Base-by-base conservation (phyloP, 2,888 invertebrate species). In the Leptinotarsa haldemani region DNA sequence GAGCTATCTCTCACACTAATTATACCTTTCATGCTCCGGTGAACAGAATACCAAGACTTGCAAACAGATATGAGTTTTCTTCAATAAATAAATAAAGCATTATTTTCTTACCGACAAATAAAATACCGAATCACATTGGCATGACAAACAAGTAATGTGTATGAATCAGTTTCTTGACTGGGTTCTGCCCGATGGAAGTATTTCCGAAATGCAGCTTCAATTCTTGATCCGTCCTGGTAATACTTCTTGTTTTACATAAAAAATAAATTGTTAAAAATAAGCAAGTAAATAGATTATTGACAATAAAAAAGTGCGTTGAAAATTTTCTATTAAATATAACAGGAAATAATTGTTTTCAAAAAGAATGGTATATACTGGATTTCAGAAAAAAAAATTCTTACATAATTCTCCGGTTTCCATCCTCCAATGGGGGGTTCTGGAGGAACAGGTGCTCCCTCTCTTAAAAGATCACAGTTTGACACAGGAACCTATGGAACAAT, bases 81-180 rank as follows among this genome's bases (percentile, higher is more conserved):
- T 40, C 30, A 40, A 9, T 40, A 9, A 40, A 40, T 40, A 40
- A 40, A 40, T 40, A 9, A 30, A 40, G 7, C 30, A 9, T 9
- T 40, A 40, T 9, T 40, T 48, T 61, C 77, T 89, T 84, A 94
- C 94, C 94, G 92, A 90, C 96, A 96, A n/a, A 95, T 93, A 85
- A 96, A 96, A 88, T 96, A 99, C 63, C 98, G 90, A 83, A 99
- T 99, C 25, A 99, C 99, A 88, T 99, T 99, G 4, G 96, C 98
- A 87, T 99, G 99, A 81, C 99, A 99, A 1, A 99, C 97, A 70
- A 99, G 89, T 58, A 99, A 86, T 50, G 98, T 97, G 86, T 95
- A 96, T 0, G 93, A 91, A 86, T 98, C 97, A 61, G 93, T 89
- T 2, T 91, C 90, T 87, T 99, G 97, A 0, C 90, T 89, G 0